Evolutionary conservation across 64 coral and sea anemone genomes (phyloP).

Genomic region (Catalaphyllia jardinei): DNA sequence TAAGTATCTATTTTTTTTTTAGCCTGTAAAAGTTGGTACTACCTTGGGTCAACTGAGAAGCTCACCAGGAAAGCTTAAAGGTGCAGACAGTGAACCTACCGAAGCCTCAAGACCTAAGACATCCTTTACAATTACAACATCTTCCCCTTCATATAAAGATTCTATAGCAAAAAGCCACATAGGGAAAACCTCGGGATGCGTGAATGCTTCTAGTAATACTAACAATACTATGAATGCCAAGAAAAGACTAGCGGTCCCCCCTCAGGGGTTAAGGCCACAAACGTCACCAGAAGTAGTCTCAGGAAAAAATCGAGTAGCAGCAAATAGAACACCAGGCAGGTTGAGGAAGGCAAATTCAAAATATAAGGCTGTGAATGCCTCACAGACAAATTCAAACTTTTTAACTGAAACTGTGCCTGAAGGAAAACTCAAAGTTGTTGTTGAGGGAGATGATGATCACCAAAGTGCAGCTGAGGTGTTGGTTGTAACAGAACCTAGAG

Average conservation of each 20-base stretch:
- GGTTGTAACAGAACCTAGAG: not conserved
- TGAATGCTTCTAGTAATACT: not conserved
- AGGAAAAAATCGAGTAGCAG: not conserved
- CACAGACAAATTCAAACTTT: not conserved
- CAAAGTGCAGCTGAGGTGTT: not conserved
- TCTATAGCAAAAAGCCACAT: not conserved
- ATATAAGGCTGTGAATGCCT: not conserved
- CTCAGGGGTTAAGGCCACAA: not conserved
- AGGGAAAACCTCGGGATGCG: not conserved
- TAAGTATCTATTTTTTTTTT: not conserved
- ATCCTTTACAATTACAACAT: not conserved
- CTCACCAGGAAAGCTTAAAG: not conserved
- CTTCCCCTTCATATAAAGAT: conserved; percentile 5
- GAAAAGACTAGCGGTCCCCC: not conserved
- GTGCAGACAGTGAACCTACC: too few species aligned
- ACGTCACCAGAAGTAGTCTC: conserved; percentile 40
- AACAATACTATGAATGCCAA: not conserved
- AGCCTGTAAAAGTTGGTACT: not conserved
- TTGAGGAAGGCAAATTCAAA: not conserved
- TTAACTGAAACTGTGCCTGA: conserved; percentile 1
- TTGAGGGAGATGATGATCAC: not conserved
- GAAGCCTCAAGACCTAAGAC: not conserved
- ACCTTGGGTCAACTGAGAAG: not conserved
- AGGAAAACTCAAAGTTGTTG: not conserved
- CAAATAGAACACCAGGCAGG: not conserved